Base-by-base conservation (phyloP, 1,140 invertebrate species). In the Tachypleus tridentatus region DNA sequence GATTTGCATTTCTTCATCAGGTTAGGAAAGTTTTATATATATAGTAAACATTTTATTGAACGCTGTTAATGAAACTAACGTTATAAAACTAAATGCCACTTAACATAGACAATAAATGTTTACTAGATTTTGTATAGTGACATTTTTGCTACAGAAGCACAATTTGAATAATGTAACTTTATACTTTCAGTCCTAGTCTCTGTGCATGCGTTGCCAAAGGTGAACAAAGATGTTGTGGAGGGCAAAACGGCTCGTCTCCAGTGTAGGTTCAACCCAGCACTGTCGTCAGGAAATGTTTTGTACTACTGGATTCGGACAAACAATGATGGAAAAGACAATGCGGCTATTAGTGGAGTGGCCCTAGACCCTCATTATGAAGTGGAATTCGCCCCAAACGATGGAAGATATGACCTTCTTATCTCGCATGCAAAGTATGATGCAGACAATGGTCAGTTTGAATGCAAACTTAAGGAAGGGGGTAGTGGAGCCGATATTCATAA, bases 391-490 rank as follows among this genome's bases (percentile, higher is more conserved):
- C 86, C 88, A 4, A 82, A 83, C 8, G 84, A 88, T 61, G 92
- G 92, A 9, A 84, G 86, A 51, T 96, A 93, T 77, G 91, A 95
- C 78, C 80, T 96, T 70, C 81, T 87, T 72, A 92, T 96, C 69
- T 69, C 69, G 62, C 64, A 64, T 48, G 73, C 75, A 8, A 71
- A 87, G 47, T 95, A 94, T 77, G 88, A 88, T 71, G 81, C 89
- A 1, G 91, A 96, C 78, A 93, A 95, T 74, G 92, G 91, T 4
- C 84, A 86, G 68, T 95, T 94, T 78, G 90, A 93, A 78, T 96
- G 92, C 74, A 83, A 87, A 47, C 82, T 93, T 57, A 93, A 93
- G 76, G 86, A 86, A 49, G 85, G 83, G 48, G 88, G 89, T 8
- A 89, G 86, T 7, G 91, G 91, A 1, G 81, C 83, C 6, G 88